A percentile compares a stretch with the other conserved stretches of the same genome.
phyloP scores from a whole-genome alignment of 2,888 invertebrate genomes.

The Lepas anatifera region DNA sequence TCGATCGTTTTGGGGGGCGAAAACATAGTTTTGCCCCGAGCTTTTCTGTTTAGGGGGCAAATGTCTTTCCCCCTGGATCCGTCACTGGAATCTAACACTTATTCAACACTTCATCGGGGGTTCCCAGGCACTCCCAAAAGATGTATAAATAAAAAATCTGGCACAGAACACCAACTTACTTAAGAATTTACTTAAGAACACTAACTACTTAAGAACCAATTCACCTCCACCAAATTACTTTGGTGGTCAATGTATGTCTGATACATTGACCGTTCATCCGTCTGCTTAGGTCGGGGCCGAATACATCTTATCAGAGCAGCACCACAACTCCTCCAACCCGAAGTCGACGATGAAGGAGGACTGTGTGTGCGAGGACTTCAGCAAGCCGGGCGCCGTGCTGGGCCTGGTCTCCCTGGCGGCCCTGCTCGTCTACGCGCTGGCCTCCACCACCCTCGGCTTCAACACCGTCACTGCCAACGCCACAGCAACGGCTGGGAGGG shows the following conservation, averaged over 20 bases:
- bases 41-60: too few species aligned
- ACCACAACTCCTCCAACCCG: not conserved
- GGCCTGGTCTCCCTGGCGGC: not conserved
- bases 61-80: too few species aligned
- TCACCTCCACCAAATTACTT: not conserved
- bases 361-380: slow-evolving; percentile 6
- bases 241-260: too few species aligned
- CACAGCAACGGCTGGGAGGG: too few species aligned
- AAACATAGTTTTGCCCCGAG: too few species aligned
- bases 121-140: too few species aligned
- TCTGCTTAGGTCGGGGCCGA: not conserved
- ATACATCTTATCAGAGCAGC: not conserved
- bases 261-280: too few species aligned
- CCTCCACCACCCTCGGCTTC: not conserved
- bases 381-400: not conserved
- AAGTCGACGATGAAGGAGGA: not conserved
- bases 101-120: not conserved
- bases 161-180: too few species aligned
- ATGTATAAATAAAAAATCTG: not conserved
- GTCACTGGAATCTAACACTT: too few species aligned
- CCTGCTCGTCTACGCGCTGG: slow-evolving; percentile 1
- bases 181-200: not conserved
- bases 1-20: too few species aligned
- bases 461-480: not conserved
- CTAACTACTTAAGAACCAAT: not conserved